Evolutionary conservation across 2,797 vertebrate genomes (phyloP).

Genomic region (Sebastes matsubarae): DNA sequence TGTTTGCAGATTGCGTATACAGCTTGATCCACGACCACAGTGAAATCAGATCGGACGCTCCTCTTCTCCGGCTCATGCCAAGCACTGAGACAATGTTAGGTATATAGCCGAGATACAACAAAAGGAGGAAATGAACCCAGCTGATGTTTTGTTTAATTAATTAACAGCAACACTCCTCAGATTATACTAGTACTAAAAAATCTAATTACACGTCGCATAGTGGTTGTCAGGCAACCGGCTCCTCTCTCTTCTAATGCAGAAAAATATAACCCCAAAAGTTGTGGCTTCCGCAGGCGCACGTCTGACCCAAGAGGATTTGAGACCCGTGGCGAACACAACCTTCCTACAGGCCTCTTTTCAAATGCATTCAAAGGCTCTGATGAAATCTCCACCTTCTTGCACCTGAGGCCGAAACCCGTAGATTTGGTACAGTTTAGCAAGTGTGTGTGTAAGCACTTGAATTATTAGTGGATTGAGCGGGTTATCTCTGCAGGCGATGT

Average conservation of each 20-base stretch:
- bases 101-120: neutral
- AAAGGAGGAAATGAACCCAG: neutral
- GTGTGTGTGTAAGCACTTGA: slow-evolving; percentile 14
- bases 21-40: slow-evolving; percentile 41
- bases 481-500: slow-evolving; percentile 41
- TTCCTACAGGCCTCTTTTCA: slow-evolving; percentile 19
- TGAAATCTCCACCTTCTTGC: slow-evolving; percentile 35
- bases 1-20: slow-evolving; percentile 55
- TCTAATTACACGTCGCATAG: neutral
- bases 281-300: neutral
- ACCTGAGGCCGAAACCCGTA: slow-evolving; percentile 20
- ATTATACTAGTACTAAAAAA: neutral
- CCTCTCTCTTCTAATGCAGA: neutral
- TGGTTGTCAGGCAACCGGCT: neutral
- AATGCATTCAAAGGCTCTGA: slow-evolving; percentile 25
- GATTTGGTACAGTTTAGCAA: slow-evolving; percentile 2
- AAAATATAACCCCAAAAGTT: slow-evolving; percentile 27
- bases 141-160: slow-evolving; percentile 7
- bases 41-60: slow-evolving; percentile 55
- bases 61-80: slow-evolving; percentile 32
- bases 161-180: neutral
- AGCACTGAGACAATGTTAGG: slow-evolving; percentile 15
- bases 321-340: neutral
- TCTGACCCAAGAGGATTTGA: neutral
- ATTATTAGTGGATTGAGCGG: slow-evolving; percentile 39